Conservation (phyloP, 2,797 vertebrate species). For the Spea hammondii region DNA sequence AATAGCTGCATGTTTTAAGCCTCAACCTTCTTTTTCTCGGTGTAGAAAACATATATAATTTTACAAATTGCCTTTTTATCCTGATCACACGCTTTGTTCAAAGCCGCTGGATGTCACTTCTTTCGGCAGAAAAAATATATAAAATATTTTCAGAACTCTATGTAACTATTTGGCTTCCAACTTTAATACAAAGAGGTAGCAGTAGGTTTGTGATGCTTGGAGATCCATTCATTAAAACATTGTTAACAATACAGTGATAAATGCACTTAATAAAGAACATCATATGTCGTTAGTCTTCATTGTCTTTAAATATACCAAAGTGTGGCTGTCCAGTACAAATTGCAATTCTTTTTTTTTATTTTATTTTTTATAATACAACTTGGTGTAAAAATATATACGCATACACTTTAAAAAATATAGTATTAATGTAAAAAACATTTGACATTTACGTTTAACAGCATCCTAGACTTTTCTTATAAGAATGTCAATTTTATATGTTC, state of each 20-base stretch:
- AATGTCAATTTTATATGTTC: no score
- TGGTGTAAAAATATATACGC: background rate
- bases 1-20: conserved; percentile 50
- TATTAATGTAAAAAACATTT: no score
- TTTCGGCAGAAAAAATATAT: conserved; percentile 40
- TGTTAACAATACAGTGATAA: conserved; percentile 43
- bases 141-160: conserved; percentile 50
- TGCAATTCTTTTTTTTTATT: background rate
- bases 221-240: conserved; percentile 44
- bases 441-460: no score
- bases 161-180: conserved; percentile 46
- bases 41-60: conserved; percentile 53
- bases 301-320: conserved; percentile 2
- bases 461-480: no score
- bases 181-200: conserved; percentile 19
- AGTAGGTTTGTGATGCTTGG: conserved; percentile 22
- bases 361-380: conserved; percentile 22
- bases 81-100: conserved; percentile 52
- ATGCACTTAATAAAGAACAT: conserved; percentile 22
- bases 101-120: conserved; percentile 51
- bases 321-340: background rate
- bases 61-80: conserved; percentile 54
- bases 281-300: conserved; percentile 24
- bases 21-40: conserved; percentile 45
- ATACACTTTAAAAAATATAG: no score